phyloP scores from a whole-genome alignment of 2,113 vertebrate genomes.

The Tichodroma muraria region DNA sequence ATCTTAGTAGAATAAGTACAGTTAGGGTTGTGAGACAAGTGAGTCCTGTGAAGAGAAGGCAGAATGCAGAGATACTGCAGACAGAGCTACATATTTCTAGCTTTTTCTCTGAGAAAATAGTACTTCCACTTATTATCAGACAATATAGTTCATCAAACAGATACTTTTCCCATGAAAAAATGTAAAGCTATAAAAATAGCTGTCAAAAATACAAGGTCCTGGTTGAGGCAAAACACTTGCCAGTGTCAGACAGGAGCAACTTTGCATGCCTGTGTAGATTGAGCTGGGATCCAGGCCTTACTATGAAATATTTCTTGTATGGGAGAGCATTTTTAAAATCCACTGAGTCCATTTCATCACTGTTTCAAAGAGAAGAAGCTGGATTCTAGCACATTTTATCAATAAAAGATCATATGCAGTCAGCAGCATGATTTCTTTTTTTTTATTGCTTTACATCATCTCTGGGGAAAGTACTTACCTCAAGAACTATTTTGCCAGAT shows the following conservation, averaged over 20 bases:
- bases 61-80: not conserved
- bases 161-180: not conserved
- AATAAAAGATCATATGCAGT: constrained; percentile 46
- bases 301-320: not conserved
- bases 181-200: not conserved
- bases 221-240: not conserved
- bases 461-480: constrained; percentile 35
- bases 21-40: not conserved
- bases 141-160: not conserved
- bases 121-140: not conserved
- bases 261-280: not conserved
- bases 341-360: not conserved
- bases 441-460: constrained; percentile 36
- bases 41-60: not conserved
- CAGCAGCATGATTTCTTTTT: not conserved
- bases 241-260: not conserved
- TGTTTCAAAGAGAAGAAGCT: constrained; percentile 20
- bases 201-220: not conserved
- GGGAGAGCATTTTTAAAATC: constrained; percentile 5
- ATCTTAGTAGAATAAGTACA: not conserved
- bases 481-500: constrained; percentile 53
- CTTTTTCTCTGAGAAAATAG: not conserved
- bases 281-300: not conserved
- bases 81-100: not conserved
- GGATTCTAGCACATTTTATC: constrained; percentile 41